phyloP scores from a whole-genome alignment of 2,113 vertebrate species.

The Corythornis cristatus region DNA sequence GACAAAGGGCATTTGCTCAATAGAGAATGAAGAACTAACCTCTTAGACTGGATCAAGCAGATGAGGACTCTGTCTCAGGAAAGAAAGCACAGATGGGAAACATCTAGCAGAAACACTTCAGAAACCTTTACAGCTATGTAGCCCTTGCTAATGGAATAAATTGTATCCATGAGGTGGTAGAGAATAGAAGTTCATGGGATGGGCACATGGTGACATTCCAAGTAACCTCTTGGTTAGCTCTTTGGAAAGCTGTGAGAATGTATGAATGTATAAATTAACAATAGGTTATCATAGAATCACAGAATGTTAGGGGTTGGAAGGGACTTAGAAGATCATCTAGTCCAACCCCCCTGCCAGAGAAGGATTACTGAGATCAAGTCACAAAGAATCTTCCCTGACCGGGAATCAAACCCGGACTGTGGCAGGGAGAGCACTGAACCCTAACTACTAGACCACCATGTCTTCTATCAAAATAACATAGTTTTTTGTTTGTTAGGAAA shows the following conservation, averaged over 20 bases:
- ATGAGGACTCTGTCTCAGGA: neutral
- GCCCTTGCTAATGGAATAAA: neutral
- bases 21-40: neutral
- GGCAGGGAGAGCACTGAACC: too few species aligned
- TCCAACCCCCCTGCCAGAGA: too few species aligned
- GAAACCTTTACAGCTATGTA: neutral
- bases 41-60: too few species aligned
- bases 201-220: neutral
- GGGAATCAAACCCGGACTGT: too few species aligned
- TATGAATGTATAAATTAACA: neutral
- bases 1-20: neutral
- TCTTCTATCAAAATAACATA: neutral
- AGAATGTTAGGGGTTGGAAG: too few species aligned
- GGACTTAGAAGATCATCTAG: too few species aligned
- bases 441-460: too few species aligned
- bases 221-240: neutral
- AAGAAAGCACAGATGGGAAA: neutral
- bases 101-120: neutral
- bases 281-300: too few species aligned
- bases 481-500: neutral
- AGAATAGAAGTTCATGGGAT: neutral
- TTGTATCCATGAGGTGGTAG: neutral
- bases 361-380: too few species aligned
- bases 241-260: neutral
- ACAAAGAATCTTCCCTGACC: too few species aligned